Evolutionary conservation across 2,113 vertebrate genomes (phyloP), one percentile per base, ranked within the genome.

Genomic region (Circaetus gallicus): DNA sequence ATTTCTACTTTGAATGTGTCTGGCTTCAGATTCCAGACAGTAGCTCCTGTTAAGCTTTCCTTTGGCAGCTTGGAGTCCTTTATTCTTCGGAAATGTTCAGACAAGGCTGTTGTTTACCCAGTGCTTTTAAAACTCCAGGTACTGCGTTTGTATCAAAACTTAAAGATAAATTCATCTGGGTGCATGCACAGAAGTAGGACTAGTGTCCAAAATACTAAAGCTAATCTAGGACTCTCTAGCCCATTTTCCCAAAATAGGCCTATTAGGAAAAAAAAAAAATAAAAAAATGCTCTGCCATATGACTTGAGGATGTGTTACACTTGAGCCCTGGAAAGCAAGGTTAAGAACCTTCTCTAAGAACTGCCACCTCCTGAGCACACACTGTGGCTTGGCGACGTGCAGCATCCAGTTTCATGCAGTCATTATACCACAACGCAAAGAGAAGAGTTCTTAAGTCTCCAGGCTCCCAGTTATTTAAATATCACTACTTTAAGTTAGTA

Each of bases 221-320:
- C 80, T 96, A 94, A 97, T 97, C 93, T 97, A 87, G 97, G 95
- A 97, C 95, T 97, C 95, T 89, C 50, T 95, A 96, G 95, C 95
- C 95, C 93, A 97, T 85, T 95, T 97, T 97, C 96, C 89, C 78
- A 97, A 94, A 97, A 97, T 96, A 97, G 93, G 15, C 2, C 21
- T 85, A 91, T 88, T 69, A 93, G 69, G 11, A 4, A 16, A 15
- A 1, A 32, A 47, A 77, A 82, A 50, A 22, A 66, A n/a, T n/a
- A n/a, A n/a, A 47, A 34, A 58, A 8, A 36, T 36, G 21, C 58
- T 72, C 43, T 95, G 86, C 78, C 95, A 90, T 69, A 43, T 94
- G 94, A 96, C 93, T 87, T 3, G 29, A 91, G 67, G 89, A 89
- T 85, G 89, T 84, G 86, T 95, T 94, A 91, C 61, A 91, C 67